A percentile compares a stretch with the other conserved stretches of the same genome.
phyloP scores from a whole-genome alignment of 2,113 vertebrate genomes.

The Paramormyrops kingsleyae region DNA sequence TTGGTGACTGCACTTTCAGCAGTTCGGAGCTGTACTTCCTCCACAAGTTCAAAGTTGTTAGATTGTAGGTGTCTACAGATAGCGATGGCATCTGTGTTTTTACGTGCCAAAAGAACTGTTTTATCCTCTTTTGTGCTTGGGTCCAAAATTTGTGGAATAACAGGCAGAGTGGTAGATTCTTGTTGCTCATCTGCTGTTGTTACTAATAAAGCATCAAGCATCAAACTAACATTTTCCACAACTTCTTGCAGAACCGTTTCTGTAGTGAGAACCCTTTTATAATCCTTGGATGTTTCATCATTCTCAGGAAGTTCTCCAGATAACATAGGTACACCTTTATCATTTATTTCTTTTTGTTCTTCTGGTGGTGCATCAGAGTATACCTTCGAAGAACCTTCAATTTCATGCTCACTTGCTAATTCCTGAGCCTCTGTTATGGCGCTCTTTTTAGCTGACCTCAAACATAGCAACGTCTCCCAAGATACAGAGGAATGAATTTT shows the following conservation, averaged over 20 bases:
- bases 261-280: conserved; percentile 2
- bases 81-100: conserved; percentile 39
- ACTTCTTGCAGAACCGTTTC: conserved; percentile 57
- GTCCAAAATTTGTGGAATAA: conserved; percentile 37
- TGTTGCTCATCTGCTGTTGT: conserved; percentile 34
- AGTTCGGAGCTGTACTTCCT: conserved; percentile 33
- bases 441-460: conserved; percentile 77
- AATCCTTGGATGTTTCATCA: background rate
- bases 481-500: conserved; percentile 79
- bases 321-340: background rate
- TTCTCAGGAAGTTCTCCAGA: background rate
- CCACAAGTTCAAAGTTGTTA: conserved; percentile 43
- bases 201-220: conserved; percentile 35
- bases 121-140: conserved; percentile 30
- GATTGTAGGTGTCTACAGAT: conserved; percentile 56
- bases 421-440: conserved; percentile 54
- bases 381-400: background rate
- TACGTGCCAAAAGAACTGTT: conserved; percentile 26
- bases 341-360: background rate
- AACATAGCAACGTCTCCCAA: conserved; percentile 88
- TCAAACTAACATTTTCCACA: conserved; percentile 60
- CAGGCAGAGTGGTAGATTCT: conserved; percentile 27
- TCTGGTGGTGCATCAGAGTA: conserved; percentile 1
- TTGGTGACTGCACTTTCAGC: conserved; percentile 40
- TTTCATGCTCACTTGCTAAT: background rate